These are phyloP conservation scores for Drosophila nasuta DNA, from an alignment of 1,140 invertebrate species.

Conservation along the genomic window DNA sequence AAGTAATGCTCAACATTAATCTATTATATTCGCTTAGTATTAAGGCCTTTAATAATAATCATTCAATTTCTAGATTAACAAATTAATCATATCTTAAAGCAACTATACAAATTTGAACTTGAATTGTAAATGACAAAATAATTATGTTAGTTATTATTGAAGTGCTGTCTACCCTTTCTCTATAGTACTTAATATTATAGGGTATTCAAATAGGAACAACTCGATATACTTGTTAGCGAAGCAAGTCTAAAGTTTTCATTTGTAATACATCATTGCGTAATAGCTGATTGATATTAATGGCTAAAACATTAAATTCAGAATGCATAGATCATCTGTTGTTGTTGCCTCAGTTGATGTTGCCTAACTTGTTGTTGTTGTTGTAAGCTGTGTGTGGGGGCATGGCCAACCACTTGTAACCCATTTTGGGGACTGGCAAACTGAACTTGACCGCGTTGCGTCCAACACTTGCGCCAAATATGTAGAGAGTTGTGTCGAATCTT, in stretches of 20 bases:
- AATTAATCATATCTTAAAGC: too few species aligned
- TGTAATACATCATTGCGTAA: conserved; percentile 31
- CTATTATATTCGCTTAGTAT: too few species aligned
- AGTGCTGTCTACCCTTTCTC: background rate
- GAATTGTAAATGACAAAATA: background rate
- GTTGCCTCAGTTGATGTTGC: background rate
- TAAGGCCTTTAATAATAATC: too few species aligned
- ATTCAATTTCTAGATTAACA: too few species aligned
- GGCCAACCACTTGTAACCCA: conserved; percentile 71
- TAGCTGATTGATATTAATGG: conserved; percentile 31
- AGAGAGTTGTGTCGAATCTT: conserved; percentile 10
- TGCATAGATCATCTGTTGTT: conserved; percentile 2
- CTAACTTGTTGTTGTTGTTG: background rate
- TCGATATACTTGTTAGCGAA: background rate
- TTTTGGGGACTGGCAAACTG: conserved; percentile 63
- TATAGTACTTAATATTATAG: background rate
- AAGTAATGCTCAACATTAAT: too few species aligned
- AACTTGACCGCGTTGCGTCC: conserved; percentile 66
- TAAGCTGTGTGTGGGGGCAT: conserved; percentile 42
- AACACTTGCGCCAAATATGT: conserved; percentile 60
- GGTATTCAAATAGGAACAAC: conserved; percentile 3
- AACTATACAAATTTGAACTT: too few species aligned
- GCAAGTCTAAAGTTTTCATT: conserved; percentile 11
- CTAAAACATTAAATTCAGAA: conserved; percentile 9
- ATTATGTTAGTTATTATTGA: background rate